A percentile compares a stretch with the other conserved stretches of the same genome.
phyloP scores from a whole-genome alignment of 2,113 vertebrate species.

The Brachionichthys hirsutus region DNA sequence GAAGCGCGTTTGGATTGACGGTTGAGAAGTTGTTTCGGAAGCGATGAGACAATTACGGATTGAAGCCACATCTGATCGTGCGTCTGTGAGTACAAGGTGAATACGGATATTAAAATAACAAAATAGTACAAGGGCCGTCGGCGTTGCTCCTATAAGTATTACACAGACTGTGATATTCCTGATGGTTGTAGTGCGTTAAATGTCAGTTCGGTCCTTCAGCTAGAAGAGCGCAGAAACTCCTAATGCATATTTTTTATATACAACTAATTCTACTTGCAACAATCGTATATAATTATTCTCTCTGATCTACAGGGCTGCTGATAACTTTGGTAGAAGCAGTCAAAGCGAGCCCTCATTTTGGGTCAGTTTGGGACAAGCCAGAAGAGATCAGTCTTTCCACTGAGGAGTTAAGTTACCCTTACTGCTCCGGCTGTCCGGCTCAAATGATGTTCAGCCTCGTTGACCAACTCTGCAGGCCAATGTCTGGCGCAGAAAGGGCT shows the following conservation, averaged over 20 bases:
- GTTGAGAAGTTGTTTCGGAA: conserved; percentile 20
- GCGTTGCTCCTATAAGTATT: conserved; percentile 7
- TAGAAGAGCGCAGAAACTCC: too few relatives aligned
- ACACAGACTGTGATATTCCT: background rate
- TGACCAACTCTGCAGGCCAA: conserved; percentile 28
- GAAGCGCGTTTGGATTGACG: conserved; percentile 13
- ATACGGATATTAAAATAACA: background rate
- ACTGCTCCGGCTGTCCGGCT: conserved; percentile 13
- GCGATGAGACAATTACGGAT: conserved; percentile 21
- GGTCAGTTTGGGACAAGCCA: conserved; percentile 19
- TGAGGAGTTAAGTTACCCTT: conserved; percentile 37
- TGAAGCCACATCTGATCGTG: conserved; percentile 9
- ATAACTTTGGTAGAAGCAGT: too few relatives aligned
- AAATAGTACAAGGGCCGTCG: background rate
- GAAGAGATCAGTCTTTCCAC: conserved; percentile 19
- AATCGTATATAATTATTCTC: background rate
- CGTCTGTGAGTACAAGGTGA: conserved; percentile 23
- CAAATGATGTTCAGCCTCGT: conserved; percentile 48
- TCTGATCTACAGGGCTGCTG: background rate
- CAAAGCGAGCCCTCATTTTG: background rate
- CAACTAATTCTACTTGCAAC: background rate
- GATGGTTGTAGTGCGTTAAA: background rate
- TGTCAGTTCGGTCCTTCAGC: too few relatives aligned
- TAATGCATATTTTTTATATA: background rate
- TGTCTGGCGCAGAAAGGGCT: conserved; percentile 5